Conservation (phyloP, 1,140 invertebrate species). For the Mylabris phalerata region DNA sequence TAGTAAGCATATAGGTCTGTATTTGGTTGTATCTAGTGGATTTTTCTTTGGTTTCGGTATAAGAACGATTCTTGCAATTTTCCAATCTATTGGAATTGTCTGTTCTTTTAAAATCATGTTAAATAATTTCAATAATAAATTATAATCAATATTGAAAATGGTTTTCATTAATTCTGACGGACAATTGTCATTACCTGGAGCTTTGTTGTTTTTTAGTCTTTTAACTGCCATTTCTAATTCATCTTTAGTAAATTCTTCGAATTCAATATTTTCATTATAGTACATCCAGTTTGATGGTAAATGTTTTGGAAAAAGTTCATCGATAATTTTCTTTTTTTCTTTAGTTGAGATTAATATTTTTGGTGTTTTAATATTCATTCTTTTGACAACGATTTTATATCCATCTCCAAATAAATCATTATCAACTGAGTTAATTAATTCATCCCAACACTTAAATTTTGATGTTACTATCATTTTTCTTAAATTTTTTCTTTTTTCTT, state of each 20-base stretch:
- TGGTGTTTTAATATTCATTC: slow-evolving; percentile 13
- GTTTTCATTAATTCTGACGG: slow-evolving; percentile 11
- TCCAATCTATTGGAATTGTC: background rate
- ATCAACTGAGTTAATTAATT: slow-evolving; percentile 22
- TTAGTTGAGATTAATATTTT: background rate
- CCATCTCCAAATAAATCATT: slow-evolving; percentile 28
- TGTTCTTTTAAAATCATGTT: background rate
- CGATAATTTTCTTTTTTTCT: background rate
- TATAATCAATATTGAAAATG: background rate
- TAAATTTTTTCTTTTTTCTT: slow-evolving; percentile 10
- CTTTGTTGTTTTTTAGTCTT: slow-evolving; percentile 11
- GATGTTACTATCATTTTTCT: slow-evolving; percentile 12
- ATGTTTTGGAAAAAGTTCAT: slow-evolving; percentile 9
- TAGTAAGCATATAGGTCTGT: slow-evolving; percentile 35
- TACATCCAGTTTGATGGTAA: background rate
- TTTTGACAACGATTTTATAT: slow-evolving; percentile 25
- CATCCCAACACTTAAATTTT: slow-evolving; percentile 21
- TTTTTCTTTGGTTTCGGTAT: background rate
- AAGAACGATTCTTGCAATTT: slow-evolving; percentile 2
- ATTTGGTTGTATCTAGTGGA: slow-evolving; percentile 9
- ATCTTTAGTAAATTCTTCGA: slow-evolving; percentile 2
- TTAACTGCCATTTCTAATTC: slow-evolving; percentile 7
- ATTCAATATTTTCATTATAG: background rate
- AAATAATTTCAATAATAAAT: background rate
- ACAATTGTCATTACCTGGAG: slow-evolving; percentile 21